Conservation (phyloP, 1,140 invertebrate genomes). For the Eufriesea mexicana region DNA sequence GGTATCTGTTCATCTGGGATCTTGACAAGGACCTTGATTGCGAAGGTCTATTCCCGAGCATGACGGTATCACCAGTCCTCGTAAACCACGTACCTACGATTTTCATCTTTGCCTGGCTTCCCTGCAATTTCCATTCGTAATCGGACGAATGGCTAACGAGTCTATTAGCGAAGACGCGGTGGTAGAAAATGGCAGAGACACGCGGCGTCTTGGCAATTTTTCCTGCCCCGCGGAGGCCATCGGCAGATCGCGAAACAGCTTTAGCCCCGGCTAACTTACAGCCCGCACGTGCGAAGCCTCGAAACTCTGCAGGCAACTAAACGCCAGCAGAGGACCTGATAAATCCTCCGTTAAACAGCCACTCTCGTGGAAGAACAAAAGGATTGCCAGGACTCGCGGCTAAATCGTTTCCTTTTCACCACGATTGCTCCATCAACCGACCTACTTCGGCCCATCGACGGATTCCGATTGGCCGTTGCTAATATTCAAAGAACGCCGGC, state of each 20-base stretch:
- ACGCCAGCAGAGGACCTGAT: neutral
- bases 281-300: neutral
- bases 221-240: neutral
- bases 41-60: conserved; percentile 15
- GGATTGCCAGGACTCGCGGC: neutral
- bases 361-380: neutral
- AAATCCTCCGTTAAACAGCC: neutral
- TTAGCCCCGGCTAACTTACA: neutral
- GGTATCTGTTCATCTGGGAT: conserved; percentile 2
- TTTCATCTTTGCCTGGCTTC: conserved; percentile 30
- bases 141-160: conserved; percentile 27
- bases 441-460: neutral
- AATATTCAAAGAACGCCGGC: conserved; percentile 18
- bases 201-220: neutral
- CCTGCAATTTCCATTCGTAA: conserved; percentile 25
- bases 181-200: neutral
- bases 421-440: conserved; percentile 1
- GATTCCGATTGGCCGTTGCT: neutral
- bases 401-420: neutral
- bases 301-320: neutral
- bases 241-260: neutral
- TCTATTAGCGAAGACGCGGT: neutral
- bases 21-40: conserved; percentile 18
- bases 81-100: conserved; percentile 24
- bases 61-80: conserved; percentile 24